A percentile compares a stretch with the other conserved stretches of the same genome.
phyloP scores from a whole-genome alignment of 2,888 invertebrate genomes.

The Conchocele bisecta region DNA sequence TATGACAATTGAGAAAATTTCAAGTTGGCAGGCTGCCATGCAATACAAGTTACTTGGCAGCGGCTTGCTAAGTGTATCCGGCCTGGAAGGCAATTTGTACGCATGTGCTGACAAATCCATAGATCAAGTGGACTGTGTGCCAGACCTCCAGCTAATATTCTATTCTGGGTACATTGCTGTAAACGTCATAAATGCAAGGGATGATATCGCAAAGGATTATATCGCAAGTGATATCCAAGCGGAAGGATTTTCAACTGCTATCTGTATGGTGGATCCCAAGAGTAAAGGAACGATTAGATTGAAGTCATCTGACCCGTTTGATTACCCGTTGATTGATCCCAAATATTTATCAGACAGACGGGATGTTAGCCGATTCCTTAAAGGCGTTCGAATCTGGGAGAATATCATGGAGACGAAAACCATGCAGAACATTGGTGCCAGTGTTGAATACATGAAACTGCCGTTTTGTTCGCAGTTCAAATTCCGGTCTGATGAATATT shows the following conservation, averaged over 20 bases:
- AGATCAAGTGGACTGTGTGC: constrained; percentile 28
- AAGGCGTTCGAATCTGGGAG: constrained; percentile 20
- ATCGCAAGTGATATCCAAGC: neutral
- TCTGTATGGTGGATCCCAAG: constrained; percentile 1
- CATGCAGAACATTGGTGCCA: constrained; percentile 38
- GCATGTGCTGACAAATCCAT: constrained; percentile 4
- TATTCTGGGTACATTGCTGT: constrained; percentile 11
- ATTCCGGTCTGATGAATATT: constrained; percentile 39
- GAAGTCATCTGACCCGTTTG: constrained; percentile 24
- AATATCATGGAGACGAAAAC: constrained; percentile 33
- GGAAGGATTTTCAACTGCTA: neutral
- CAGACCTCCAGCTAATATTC: constrained; percentile 47
- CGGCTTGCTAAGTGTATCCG: constrained; percentile 29
- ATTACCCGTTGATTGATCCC: constrained; percentile 25
- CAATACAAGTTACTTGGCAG: constrained; percentile 40
- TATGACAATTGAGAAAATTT: constrained; percentile 25
- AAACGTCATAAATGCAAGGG: constrained; percentile 25
- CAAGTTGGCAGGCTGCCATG: constrained; percentile 20
- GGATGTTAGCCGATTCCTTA: constrained; percentile 12
- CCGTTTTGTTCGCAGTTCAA: constrained; percentile 21
- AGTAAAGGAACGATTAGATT: constrained; percentile 10
- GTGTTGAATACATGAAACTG: constrained; percentile 35
- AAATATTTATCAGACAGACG: constrained; percentile 15
- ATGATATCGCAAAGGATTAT: constrained; percentile 35
- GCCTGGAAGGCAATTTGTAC: constrained; percentile 44